Evolutionary conservation across 2,797 vertebrate species (phyloP), one percentile per base, ranked within the genome.

Genomic region (Xiphophorus birchmanni): DNA sequence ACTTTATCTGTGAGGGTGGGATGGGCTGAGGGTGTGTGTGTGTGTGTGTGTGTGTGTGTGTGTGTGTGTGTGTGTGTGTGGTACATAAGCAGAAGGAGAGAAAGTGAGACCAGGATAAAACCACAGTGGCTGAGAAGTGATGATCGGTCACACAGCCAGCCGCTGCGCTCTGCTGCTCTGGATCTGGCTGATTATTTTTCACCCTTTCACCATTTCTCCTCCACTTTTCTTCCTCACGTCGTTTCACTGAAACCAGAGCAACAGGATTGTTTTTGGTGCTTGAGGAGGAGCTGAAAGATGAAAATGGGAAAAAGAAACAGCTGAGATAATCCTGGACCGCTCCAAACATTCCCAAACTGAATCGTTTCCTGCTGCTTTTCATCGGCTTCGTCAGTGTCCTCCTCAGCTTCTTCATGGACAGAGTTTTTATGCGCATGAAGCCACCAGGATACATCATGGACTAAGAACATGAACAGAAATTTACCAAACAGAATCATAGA

Each of bases 71-170:
- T n/a, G n/a, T n/a, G n/a, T n/a, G n/a, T n/a, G 50, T 44, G 60
- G 65, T 93, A 90, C 90, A 90, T 86, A 3, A 88, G 71, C 44
- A 74, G 85, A 29, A 54, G 80, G 77, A 73, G 81, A 71, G 78
- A 58, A n/a, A 65, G 78, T 42, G 78, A 50, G 69, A 29, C 82
- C 26, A 74, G 78, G 56, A 56, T 26, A 52, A 37, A 69, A 81
- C 79, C 81, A 79, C 80, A 79, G 86, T 8, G 18, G 81, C 74
- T 65, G 44, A 79, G 50, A 84, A 85, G 87, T 77, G 86, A 86
- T 88, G 87, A 67, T 81, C 75, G 17, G 73, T 81, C 37, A 0
- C 48, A 37, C 80, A 21, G 65, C 1, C 10, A 78, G 79, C 82
- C 15, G 74, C 72, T 78, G 35, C 50, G 0, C 77, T 82, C 82